A percentile compares a stretch with the other conserved stretches of the same genome.
Evolutionary conservation across 2,888 invertebrate genomes (phyloP).

Genomic region (Lampropteryx suffumata): DNA sequence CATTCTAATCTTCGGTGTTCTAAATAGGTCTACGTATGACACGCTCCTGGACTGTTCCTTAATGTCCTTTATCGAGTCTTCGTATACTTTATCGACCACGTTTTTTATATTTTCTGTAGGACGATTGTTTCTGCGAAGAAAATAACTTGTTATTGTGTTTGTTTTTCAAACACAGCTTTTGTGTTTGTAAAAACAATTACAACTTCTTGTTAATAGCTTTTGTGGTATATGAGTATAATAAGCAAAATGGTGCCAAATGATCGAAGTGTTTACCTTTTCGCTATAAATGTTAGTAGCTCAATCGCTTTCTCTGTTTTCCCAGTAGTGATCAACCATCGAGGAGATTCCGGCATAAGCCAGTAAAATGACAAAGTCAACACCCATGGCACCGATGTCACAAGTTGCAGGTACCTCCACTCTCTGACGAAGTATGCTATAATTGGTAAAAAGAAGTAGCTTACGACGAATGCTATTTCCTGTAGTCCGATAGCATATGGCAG

Average conservation of each 20-base stretch:
- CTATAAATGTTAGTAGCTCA: constrained; percentile 84
- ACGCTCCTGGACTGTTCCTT: constrained; percentile 29
- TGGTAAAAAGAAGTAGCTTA: constrained; percentile 81
- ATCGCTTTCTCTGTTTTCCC: constrained; percentile 85
- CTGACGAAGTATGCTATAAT: constrained; percentile 83
- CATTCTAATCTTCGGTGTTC: constrained; percentile 85
- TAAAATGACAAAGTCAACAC: constrained; percentile 82
- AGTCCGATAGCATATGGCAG: constrained; percentile 81
- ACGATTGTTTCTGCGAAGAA: constrained; percentile 65
- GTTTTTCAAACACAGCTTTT: no score
- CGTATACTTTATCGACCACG: constrained; percentile 54
- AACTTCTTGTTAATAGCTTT: no score
- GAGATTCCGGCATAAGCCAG: constrained; percentile 90
- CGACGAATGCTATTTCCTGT: constrained; percentile 79
- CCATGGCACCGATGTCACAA: constrained; percentile 80
- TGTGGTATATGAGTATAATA: no score
- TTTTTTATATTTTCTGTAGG: constrained; percentile 57
- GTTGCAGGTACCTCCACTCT: constrained; percentile 84
- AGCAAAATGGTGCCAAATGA: no score
- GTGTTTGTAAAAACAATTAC: no score
- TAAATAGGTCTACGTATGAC: constrained; percentile 83
- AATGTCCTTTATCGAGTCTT: constrained; percentile 48
- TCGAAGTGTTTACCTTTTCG: constrained; percentile 75
- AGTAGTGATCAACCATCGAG: constrained; percentile 89
- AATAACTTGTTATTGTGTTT: constrained; percentile 16